A percentile compares a stretch with the other conserved stretches of the same genome.
phyloP scores from a whole-genome alignment of 64 coral and sea anemone genomes.

The Pachyseris speciosa region DNA sequence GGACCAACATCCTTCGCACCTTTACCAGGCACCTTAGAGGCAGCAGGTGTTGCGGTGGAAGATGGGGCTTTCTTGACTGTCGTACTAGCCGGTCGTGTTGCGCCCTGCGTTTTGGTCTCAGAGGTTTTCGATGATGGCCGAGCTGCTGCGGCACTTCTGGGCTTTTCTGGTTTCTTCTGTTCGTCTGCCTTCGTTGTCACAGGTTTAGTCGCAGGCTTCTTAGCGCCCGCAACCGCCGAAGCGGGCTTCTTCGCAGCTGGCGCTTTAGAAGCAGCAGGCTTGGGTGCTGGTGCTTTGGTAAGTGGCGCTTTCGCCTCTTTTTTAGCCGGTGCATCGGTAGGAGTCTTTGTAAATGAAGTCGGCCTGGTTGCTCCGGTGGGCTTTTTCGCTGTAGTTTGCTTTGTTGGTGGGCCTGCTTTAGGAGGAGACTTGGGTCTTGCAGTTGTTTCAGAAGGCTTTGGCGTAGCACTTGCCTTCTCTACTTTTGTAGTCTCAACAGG shows the following conservation, averaged over 20 bases:
- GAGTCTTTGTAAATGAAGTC: background rate
- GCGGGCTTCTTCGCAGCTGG: background rate
- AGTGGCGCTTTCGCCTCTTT: background rate
- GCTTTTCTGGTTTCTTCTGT: conserved; percentile 31
- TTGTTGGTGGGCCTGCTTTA: background rate
- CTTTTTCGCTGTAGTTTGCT: background rate
- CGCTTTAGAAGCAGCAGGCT: background rate
- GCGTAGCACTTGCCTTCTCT: background rate
- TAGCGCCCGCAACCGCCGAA: background rate
- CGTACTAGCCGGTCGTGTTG: conserved; percentile 19
- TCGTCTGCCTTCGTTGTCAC: background rate
- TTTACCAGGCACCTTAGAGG: background rate
- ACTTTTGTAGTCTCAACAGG: background rate
- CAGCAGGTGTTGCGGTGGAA: background rate
- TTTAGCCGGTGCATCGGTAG: background rate
- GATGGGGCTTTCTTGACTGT: background rate
- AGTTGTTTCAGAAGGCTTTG: background rate
- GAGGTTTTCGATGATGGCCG: background rate
- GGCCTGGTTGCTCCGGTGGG: background rate
- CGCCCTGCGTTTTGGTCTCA: background rate
- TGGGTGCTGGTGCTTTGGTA: background rate
- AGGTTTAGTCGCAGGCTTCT: conserved; percentile 1
- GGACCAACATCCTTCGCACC: background rate
- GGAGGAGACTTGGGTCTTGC: background rate
- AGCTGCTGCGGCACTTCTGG: conserved; percentile 19